Conservation (phyloP, 2,888 invertebrate genomes). For the Hydropsyche betteni region DNA sequence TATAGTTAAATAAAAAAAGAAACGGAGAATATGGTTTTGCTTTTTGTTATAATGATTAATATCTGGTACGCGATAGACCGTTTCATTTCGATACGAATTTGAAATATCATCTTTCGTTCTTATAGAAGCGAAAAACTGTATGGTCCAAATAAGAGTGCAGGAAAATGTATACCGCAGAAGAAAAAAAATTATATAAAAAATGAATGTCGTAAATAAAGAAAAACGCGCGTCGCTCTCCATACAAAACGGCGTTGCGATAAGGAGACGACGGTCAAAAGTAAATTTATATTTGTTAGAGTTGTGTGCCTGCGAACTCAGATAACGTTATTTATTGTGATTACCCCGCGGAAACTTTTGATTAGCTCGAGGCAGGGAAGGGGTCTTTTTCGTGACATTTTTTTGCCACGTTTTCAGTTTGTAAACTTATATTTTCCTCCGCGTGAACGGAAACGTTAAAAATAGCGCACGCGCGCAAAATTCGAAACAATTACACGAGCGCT, state of each 20-base stretch:
- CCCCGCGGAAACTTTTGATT: constrained; percentile 31
- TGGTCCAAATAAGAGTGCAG: neutral
- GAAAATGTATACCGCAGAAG: neutral
- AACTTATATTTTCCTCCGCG: neutral
- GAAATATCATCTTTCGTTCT: constrained; percentile 15
- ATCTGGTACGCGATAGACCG: too few relatives aligned
- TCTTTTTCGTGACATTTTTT: constrained; percentile 7
- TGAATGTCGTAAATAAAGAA: constrained; percentile 34
- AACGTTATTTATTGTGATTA: constrained; percentile 33
- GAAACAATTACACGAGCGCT: too few relatives aligned
- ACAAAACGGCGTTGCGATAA: constrained; percentile 30
- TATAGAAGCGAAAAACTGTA: neutral
- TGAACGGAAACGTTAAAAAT: neutral
- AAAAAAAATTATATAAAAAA: constrained; percentile 20
- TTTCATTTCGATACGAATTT: constrained; percentile 4
- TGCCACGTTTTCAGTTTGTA: neutral
- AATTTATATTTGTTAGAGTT: constrained; percentile 37
- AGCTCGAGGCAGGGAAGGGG: neutral
- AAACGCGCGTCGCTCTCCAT: constrained; percentile 35
- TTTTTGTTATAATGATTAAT: too few relatives aligned
- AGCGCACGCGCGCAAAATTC: too few relatives aligned
- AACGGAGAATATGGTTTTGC: too few relatives aligned
- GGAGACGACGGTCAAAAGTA: constrained; percentile 36
- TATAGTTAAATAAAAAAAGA: too few relatives aligned
- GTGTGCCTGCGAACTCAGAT: constrained; percentile 26